Evolutionary conservation across 2,113 vertebrate species (phyloP).

Genomic region (Xyrauchen texanus): DNA sequence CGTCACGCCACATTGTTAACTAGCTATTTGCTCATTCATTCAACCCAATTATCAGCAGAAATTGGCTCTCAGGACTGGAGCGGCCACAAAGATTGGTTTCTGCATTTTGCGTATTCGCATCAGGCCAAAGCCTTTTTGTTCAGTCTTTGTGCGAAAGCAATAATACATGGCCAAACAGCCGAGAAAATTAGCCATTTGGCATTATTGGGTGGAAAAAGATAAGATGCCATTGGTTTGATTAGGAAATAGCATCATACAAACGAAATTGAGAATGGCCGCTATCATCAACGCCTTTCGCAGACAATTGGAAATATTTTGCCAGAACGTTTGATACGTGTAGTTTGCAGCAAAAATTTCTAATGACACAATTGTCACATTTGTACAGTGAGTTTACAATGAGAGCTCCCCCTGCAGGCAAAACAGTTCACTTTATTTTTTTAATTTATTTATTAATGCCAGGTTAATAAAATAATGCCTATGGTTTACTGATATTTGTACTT

Average conservation of each 20-base stretch:
- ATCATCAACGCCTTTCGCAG: background rate
- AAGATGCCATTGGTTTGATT: background rate
- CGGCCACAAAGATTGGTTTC: background rate
- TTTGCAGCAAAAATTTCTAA: background rate
- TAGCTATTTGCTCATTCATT: constrained; percentile 22
- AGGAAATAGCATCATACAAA: background rate
- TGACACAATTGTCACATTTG: background rate
- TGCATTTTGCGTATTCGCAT: background rate
- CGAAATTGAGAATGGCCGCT: background rate
- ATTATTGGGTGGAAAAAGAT: background rate
- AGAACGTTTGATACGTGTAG: background rate
- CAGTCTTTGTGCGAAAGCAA: background rate
- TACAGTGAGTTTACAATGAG: background rate
- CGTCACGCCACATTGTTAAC: background rate
- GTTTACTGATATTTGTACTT: no score
- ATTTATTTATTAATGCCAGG: no score
- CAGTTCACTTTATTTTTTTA: no score
- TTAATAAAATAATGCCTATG: no score
- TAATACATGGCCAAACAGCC: background rate
- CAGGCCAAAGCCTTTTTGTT: background rate
- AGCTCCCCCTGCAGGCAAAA: background rate
- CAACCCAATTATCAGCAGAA: constrained; percentile 1
- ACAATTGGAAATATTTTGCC: background rate
- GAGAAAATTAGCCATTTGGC: background rate
- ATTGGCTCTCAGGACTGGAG: background rate